These are phyloP conservation scores for Laothoe populi DNA, from an alignment of 2,888 invertebrate genomes.

Conservation along the genomic window DNA sequence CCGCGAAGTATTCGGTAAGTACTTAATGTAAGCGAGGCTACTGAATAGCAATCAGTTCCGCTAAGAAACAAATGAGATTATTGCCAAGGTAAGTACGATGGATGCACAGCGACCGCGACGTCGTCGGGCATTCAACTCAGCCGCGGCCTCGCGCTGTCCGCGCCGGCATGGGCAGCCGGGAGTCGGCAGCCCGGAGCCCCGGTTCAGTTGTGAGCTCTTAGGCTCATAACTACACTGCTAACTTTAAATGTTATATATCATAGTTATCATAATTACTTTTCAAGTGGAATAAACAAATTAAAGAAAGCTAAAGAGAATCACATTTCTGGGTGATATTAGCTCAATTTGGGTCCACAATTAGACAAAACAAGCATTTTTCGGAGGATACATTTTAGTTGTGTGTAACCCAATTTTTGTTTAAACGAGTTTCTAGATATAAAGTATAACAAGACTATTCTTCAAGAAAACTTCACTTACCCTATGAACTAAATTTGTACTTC, in stretches of 20 bases:
- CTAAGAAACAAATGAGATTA: slow-evolving; percentile 72
- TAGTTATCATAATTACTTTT: neutral
- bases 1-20: slow-evolving; percentile 24
- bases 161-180: slow-evolving; percentile 47
- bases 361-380: neutral
- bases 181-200: slow-evolving; percentile 31
- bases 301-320: neutral
- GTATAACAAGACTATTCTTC: neutral
- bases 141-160: slow-evolving; percentile 56
- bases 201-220: neutral
- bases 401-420: neutral
- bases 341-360: neutral
- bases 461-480: slow-evolving; percentile 17
- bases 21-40: slow-evolving; percentile 45
- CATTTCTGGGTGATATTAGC: neutral
- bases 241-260: neutral
- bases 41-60: slow-evolving; percentile 63
- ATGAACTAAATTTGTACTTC: slow-evolving; percentile 12
- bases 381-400: neutral
- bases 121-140: slow-evolving; percentile 78
- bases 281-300: neutral
- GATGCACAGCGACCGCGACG: slow-evolving; percentile 61
- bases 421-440: neutral
- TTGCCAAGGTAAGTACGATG: slow-evolving; percentile 73
- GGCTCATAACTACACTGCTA: slow-evolving; percentile 3